Percentiles rank a stretch among this genome's conserved stretches.
Conservation (phyloP, 2,888 invertebrate species). For the Plebejus anna region DNA sequence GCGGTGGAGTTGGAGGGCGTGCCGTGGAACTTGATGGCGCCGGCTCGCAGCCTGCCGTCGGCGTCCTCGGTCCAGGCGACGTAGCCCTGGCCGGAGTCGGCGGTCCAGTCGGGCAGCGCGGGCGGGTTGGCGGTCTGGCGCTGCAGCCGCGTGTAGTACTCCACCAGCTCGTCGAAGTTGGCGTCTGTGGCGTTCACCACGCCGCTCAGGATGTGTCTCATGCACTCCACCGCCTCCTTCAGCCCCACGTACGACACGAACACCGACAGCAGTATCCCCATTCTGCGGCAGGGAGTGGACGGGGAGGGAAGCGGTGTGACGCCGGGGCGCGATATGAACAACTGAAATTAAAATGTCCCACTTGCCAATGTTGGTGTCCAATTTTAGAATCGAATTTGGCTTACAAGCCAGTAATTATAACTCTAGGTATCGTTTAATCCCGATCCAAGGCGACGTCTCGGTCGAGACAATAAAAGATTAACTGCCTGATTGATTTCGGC, state of each 20-base stretch:
- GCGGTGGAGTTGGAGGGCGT: conserved; percentile 63
- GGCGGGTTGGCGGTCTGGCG: conserved; percentile 55
- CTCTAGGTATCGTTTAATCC: conserved; percentile 52
- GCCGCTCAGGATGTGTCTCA: conserved; percentile 72
- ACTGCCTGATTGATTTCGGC: conserved; percentile 42
- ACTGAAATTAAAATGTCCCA: conserved; percentile 76
- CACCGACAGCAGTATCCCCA: conserved; percentile 88
- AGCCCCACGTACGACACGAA: conserved; percentile 88
- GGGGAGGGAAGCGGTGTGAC: conserved; percentile 67
- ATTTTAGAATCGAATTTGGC: conserved; percentile 75
- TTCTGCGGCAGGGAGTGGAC: conserved; percentile 55
- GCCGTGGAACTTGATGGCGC: conserved; percentile 68
- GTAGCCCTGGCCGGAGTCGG: conserved; percentile 68
- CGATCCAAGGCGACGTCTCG: conserved; percentile 50
- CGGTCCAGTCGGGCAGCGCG: conserved; percentile 55
- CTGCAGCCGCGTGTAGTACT: conserved; percentile 62
- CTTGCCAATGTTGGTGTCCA: conserved; percentile 76
- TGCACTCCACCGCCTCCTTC: conserved; percentile 82
- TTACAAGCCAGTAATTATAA: conserved; percentile 58
- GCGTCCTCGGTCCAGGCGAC: conserved; percentile 62
- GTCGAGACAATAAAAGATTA: conserved; percentile 44
- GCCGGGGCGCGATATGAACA: conserved; percentile 75
- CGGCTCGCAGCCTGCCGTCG: conserved; percentile 61
- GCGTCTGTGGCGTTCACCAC: conserved; percentile 63
- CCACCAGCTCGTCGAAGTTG: conserved; percentile 63